Base-by-base conservation (phyloP, 2,888 invertebrate genomes). In the Crocallis elinguaria region DNA sequence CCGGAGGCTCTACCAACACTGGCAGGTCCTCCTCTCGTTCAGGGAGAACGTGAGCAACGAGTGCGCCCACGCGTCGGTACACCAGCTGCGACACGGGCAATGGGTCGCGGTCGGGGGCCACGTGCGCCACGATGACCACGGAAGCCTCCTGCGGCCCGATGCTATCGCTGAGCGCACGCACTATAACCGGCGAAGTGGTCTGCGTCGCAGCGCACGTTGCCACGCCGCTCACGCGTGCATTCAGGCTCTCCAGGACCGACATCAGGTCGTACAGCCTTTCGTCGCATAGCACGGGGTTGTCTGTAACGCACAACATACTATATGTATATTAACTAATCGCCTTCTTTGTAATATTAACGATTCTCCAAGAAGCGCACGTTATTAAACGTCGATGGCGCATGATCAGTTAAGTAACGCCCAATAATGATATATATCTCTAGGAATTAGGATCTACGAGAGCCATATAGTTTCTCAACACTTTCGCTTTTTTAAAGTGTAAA, bases 201-300 rank as follows among this genome's bases (percentile, higher is more conserved):
- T 79, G 79, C 9, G 82, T 46, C 0, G 78, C 82, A 32, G 87
- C 84, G 67, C 94, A 94, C 38, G 92, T 93, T 0, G 94, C 93
- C 8, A 93, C 92, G 7, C 96, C 95, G 57, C 94, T 94, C 41
- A 96, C 92, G 54, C 95, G 94, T 1, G 96, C 95, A 71, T 95
- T 95, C 73, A 95, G 92, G 23, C 93, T 94, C 73, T 95, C 94
- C 86, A 96, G 92, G 49, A 94, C 92, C 0, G 94, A 93, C 62
- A 94, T 93, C 62, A 96, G 88, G 80, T 95, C 95, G 61, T 94
- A 94, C 50, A 96, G 83, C 7, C 93, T 93, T 48, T 95, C 94
- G 76, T 95, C 95, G 78, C 96, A 96, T 62, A 96, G 85, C 51
- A 96, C 95, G 41, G 96, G 96, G 85, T 96, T 96, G 77, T 95